Base-by-base conservation (phyloP, 2,888 invertebrate species). In the Branchellion lobata region DNA sequence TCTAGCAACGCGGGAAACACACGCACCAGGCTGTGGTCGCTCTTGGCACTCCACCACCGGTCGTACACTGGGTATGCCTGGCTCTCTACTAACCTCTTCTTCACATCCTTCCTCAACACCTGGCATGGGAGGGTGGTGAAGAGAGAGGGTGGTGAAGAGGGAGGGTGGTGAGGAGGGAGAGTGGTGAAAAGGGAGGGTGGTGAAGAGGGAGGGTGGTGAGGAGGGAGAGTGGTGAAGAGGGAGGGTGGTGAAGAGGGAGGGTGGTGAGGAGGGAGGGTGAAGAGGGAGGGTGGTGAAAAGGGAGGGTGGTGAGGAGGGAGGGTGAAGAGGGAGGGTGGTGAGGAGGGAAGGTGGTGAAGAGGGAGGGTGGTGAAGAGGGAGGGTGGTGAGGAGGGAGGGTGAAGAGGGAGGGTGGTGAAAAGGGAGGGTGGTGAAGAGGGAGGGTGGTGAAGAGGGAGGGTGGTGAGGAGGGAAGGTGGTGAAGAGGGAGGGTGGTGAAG, bases 1-100 rank as follows among this genome's bases (percentile, higher is more conserved):
- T n/a, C n/a, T n/a, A n/a, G n/a, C n/a, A n/a, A n/a, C n/a, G n/a
- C n/a, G n/a, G n/a, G n/a, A n/a, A n/a, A n/a, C n/a, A n/a, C n/a
- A 57, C 21, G 3, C 8, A 57, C 61, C 61, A 57, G 3, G 21
- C 21, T 57, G 14, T 75, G 29, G 14, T 53, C 51, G n/a, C 29
- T 53, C 53, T 51, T 53, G 0, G 27, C 27, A 33, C 57, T 34
- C 77, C 77, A 77, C 77, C 77, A 77, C 3, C 31, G 24, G 5
- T 77, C 77, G 57, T 51, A 77, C 3, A 57, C 31, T 29, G 53
- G 31, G 36, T 65, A 77, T 29, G 65, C 65, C 18, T n/a, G n/a
- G 2, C 14, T 34, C 53, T 77, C 77, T n/a, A 65, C 27, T 36
- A 57, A 27, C n/a, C 57, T 57, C 77, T 77, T 77, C 61, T 57